Conservation (phyloP, 1,140 invertebrate species). For the Eueides isabella region DNA sequence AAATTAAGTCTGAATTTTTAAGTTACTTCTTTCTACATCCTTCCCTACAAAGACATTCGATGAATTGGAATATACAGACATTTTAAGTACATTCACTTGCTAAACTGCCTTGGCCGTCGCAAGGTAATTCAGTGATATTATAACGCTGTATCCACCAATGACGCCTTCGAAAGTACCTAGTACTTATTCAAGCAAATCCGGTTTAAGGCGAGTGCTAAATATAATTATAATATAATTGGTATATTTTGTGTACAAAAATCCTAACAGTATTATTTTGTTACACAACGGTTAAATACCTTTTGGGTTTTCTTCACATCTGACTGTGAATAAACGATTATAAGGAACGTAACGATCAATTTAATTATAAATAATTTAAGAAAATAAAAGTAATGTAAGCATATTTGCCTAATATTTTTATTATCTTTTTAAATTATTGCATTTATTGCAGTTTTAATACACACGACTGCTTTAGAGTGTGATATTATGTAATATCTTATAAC, state of each 20-base stretch:
- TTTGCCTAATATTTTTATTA: neutral
- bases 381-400: too few relatives aligned
- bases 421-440: neutral
- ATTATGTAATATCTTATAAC: neutral
- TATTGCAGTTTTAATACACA: neutral
- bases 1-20: too few relatives aligned
- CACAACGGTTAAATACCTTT: neutral
- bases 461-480: neutral
- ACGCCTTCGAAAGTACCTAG: constrained; percentile 73
- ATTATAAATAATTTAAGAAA: neutral
- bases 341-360: neutral
- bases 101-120: constrained; percentile 73
- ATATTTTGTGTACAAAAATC: neutral
- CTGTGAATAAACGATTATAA: too few relatives aligned
- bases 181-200: constrained; percentile 58
- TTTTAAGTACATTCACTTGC: constrained; percentile 72
- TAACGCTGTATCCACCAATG: constrained; percentile 72
- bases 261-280: neutral
- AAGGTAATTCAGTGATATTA: constrained; percentile 78
- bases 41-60: constrained; percentile 36
- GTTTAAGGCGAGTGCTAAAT: constrained; percentile 42
- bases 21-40: constrained; percentile 17
- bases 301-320: neutral
- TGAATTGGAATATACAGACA: constrained; percentile 49
- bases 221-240: constrained; percentile 18